phyloP scores from a whole-genome alignment of 2,113 vertebrate species.

The Parus major region DNA sequence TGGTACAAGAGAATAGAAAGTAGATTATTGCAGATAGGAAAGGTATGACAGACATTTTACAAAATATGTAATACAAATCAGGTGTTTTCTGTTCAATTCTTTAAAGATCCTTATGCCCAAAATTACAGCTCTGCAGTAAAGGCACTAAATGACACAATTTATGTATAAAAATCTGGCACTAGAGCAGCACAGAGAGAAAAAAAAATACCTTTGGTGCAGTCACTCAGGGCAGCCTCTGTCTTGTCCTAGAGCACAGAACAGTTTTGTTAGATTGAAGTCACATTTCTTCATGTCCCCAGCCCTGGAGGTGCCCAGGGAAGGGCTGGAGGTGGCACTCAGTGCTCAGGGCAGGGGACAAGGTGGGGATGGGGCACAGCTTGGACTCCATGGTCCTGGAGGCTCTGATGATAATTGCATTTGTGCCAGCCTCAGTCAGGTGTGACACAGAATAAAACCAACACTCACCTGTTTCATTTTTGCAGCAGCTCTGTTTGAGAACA shows the following conservation, averaged over 20 bases:
- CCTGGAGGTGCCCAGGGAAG: not conserved
- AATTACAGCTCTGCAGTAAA: not conserved
- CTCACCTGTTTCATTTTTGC: slow-evolving; percentile 87
- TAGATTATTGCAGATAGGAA: not conserved
- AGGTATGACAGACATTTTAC: not conserved
- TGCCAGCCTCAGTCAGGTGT: not conserved
- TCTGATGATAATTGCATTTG: not conserved
- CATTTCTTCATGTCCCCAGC: not conserved
- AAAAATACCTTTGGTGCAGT: slow-evolving; percentile 85
- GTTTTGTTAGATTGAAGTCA: not conserved
- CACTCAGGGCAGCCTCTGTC: slow-evolving; percentile 81
- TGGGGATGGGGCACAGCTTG: not conserved
- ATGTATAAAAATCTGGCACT: not conserved
- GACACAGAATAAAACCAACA: not conserved
- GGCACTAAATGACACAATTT: not conserved
- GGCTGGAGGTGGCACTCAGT: not conserved
- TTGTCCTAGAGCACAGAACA: slow-evolving; percentile 77
- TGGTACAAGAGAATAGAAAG: not conserved
- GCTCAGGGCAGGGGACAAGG: not conserved
- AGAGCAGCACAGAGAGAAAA: not conserved
- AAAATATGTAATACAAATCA: not conserved
- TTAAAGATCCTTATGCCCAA: not conserved
- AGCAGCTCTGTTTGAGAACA: slow-evolving; percentile 89
- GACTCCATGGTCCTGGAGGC: not conserved
- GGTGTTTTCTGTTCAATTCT: not conserved